Evolutionary conservation across 2,888 invertebrate species (phyloP), one percentile per base, ranked within the genome.

Genomic region (Drosophila rubida): DNA sequence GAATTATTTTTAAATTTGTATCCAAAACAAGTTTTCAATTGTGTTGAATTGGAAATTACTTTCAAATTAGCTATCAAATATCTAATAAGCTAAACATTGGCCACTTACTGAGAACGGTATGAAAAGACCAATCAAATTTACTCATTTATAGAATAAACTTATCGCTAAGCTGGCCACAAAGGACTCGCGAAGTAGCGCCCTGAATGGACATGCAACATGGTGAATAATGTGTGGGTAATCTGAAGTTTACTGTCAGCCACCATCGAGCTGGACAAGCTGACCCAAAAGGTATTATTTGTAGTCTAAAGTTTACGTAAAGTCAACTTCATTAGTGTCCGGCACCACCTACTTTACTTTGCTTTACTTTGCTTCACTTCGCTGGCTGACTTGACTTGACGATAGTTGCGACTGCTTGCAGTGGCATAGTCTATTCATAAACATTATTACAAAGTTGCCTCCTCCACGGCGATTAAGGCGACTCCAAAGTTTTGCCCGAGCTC

Each of bases 381-480:
- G 25, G 4, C 11, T 23, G 19, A 22, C 22, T 23, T 44, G 13
- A 19, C 23, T 46, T 30, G 13, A 22, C 50, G 37, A 32, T 64
- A 64, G 67, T 53, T 58, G 35, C 32, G 41, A 14, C 35, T 51
- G 7, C 51, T 54, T 45, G 37, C 27, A 51, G 42, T 61, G 61
- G 25, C 64, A 54, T 69, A 46, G 54, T 50, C 61, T 71, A 75
- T 75, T 75, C 70, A 75, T 71, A 84, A 84, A 81, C 81, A 78
- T 84, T 68, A 76, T 84, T 78, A 84, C 55, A 76, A 84, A 84
- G 69, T 84, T 84, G 48, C 66, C 74, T 69, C 66, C 70, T 70
- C 78, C 70, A 70, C 76, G 58, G 80, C 76, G 78, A 84, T 83
- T 78, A 69, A 65, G 69, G 72, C 55, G 67, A 49, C 64, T 73